Base-by-base conservation (phyloP, 2,797 vertebrate genomes). In the Lepidocolaptes lacrymiger region DNA sequence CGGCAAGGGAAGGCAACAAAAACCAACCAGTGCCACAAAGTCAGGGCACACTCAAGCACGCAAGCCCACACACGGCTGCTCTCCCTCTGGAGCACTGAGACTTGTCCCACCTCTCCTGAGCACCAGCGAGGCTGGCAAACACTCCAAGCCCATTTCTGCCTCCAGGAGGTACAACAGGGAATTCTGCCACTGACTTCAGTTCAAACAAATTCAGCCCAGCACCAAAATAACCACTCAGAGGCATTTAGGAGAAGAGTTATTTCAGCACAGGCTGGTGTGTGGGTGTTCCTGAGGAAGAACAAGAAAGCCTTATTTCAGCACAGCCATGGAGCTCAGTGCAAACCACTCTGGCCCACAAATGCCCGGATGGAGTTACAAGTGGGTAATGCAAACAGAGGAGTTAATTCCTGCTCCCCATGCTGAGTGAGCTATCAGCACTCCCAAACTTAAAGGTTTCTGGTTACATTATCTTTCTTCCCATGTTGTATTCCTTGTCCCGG, bases 261-360 rank as follows among this genome's bases (percentile, higher is more conserved):
- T 94, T 87, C 88, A 93, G 91, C 81, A 36, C 41, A 27, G 1
- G 7, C 72, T 49, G 86, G 74, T 8, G 55, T 6, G 86, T 82
- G 93, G 91, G 96, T 87, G 93, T 79, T 95, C 90, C 84, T 32
- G 55, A 61, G 62, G 75, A 26, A 73, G 91, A 96, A 97, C 72
- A 94, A 94, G 94, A 86, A 76, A 85, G 52, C 71, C 72, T 95
- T 96, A 89, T 91, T 96, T 68, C 91, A 76, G 92, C 64, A 43
- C 14, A 79, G 91, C 59, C 85, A 4, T 0, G 8, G 71, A 82
- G 74, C 36, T 56, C 88, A 55, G 68, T 0, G 15, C 68, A 83
- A 88, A 71, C 82, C 46, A 7, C 34, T 41, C 64, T 3, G 2
- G 30, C 0, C 0, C 49, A 27, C 51, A 27, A 41, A 52, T 22